A percentile compares a stretch with the other conserved stretches of the same genome.
phyloP scores from a whole-genome alignment of 2,888 invertebrate genomes.

The Ophion ventricosus region DNA sequence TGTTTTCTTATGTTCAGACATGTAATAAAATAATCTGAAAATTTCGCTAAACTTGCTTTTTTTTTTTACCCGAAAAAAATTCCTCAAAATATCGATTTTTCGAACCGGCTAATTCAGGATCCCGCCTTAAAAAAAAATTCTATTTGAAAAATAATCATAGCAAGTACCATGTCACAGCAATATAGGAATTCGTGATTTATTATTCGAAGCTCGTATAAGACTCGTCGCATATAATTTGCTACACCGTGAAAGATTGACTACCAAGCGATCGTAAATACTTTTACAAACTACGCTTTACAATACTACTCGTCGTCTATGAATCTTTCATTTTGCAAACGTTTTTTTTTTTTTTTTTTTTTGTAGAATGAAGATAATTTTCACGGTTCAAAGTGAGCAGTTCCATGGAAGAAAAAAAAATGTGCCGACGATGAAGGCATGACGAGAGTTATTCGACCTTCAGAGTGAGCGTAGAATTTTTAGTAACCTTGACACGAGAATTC shows the following conservation, averaged over 20 bases:
- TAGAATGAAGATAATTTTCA: not conserved
- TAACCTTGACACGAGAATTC: not conserved
- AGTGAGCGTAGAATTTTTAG: not conserved
- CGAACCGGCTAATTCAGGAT: too few relatives aligned
- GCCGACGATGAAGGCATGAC: too few relatives aligned
- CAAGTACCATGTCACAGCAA: not conserved
- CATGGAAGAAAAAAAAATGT: too few relatives aligned
- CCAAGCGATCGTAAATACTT: conserved; percentile 14
- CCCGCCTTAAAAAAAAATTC: not conserved
- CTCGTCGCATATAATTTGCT: conserved; percentile 2
- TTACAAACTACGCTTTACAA: not conserved
- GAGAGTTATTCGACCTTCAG: not conserved
- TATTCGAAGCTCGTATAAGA: not conserved
- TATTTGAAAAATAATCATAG: not conserved
- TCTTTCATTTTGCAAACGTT: not conserved
- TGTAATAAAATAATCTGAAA: too few relatives aligned
- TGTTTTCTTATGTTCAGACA: too few relatives aligned
- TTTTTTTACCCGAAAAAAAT: too few relatives aligned
- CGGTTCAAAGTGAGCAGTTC: too few relatives aligned
- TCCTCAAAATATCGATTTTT: too few relatives aligned
- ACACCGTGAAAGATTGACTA: conserved; percentile 9
- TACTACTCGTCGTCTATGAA: not conserved
- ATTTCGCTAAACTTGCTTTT: too few relatives aligned
- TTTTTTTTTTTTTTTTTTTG: too few relatives aligned
- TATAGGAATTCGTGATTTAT: not conserved